Conservation (phyloP, 2,113 vertebrate genomes). For the Brachionichthys hirsutus region DNA sequence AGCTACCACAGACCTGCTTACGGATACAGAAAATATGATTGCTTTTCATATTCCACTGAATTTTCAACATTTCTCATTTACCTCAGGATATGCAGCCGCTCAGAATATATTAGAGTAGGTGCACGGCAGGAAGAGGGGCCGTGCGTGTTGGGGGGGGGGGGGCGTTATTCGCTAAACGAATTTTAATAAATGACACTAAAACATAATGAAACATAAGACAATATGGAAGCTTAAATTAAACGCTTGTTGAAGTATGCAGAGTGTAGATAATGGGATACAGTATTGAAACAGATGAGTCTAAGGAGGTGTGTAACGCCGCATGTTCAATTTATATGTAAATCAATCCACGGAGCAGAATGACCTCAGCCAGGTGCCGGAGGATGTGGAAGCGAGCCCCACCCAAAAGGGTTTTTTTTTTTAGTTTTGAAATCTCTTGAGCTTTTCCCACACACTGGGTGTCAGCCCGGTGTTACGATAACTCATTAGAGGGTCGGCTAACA, state of each 20-base stretch:
- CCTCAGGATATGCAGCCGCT: constrained; percentile 71
- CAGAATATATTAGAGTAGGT: constrained; percentile 70
- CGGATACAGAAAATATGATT: constrained; percentile 83
- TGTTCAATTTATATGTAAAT: constrained; percentile 79
- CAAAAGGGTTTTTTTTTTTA: constrained; percentile 53
- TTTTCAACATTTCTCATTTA: constrained; percentile 73
- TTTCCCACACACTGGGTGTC: constrained; percentile 41
- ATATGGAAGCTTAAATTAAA: constrained; percentile 64
- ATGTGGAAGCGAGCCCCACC: constrained; percentile 59
- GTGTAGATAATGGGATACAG: constrained; percentile 67
- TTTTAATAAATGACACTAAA: constrained; percentile 71
- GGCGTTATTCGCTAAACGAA: constrained; percentile 70
- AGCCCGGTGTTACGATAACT: constrained; percentile 52
- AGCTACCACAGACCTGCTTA: constrained; percentile 80
- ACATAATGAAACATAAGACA: constrained; percentile 71
- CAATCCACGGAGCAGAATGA: constrained; percentile 69
- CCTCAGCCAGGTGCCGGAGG: constrained; percentile 65
- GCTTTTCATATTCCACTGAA: constrained; percentile 77
- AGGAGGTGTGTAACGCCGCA: constrained; percentile 54
- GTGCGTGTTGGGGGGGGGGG: too few relatives aligned
- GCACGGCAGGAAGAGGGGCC: constrained; percentile 45
- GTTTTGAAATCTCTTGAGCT: constrained; percentile 60
- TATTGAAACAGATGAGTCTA: constrained; percentile 67
- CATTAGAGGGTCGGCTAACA: constrained; percentile 59
- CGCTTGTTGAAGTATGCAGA: constrained; percentile 64